A percentile compares a stretch with the other conserved stretches of the same genome.
Evolutionary conservation across 2,113 vertebrate species (phyloP).

Genomic region (Copsychus sechellarum): DNA sequence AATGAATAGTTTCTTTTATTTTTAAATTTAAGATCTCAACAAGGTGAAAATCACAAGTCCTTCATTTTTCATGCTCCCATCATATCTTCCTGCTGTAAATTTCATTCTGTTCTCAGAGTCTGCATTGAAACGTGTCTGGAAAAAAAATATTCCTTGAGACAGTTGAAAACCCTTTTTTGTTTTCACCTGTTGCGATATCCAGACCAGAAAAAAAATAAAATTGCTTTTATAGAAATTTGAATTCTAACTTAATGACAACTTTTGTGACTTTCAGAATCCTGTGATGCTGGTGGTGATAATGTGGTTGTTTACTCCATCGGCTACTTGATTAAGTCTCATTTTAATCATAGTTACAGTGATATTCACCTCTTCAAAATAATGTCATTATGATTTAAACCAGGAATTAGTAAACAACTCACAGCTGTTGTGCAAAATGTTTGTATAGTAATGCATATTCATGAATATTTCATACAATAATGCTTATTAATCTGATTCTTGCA

Average conservation of each 20-base stretch:
- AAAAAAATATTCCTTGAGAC: not conserved
- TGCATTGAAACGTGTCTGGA: not conserved
- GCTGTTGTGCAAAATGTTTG: slow-evolving; percentile 79
- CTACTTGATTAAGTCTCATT: slow-evolving; percentile 70
- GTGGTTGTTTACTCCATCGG: slow-evolving; percentile 52
- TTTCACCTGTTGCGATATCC: not conserved
- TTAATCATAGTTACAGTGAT: slow-evolving; percentile 67
- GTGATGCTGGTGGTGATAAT: not conserved
- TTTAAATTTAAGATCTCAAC: not conserved
- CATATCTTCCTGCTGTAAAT: not conserved
- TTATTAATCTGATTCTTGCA: slow-evolving; percentile 64
- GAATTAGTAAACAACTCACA: slow-evolving; percentile 81
- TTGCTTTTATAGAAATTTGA: not conserved
- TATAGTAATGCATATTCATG: slow-evolving; percentile 75
- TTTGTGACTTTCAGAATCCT: not conserved
- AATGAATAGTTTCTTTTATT: not conserved
- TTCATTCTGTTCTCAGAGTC: not conserved
- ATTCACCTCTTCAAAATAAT: slow-evolving; percentile 73
- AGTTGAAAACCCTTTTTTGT: not conserved
- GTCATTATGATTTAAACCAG: slow-evolving; percentile 78
- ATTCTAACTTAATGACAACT: not conserved
- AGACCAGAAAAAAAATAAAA: not conserved
- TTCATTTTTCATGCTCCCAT: not conserved
- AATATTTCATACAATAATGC: slow-evolving; percentile 48
- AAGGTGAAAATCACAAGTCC: not conserved